phyloP scores from a whole-genome alignment of 2,113 vertebrate species.

The Pavo muticus region DNA sequence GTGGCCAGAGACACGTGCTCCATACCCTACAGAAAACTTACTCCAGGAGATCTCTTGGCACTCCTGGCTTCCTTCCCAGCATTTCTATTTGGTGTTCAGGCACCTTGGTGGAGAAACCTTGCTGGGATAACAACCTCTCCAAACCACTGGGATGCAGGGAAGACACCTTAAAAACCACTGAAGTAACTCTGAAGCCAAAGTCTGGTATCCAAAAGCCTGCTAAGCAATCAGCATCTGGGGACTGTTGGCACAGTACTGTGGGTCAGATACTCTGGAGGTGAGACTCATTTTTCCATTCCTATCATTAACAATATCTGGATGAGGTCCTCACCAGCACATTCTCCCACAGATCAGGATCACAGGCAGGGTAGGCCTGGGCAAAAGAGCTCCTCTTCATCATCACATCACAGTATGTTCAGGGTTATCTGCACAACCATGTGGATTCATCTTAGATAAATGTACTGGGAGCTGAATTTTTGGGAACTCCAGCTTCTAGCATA shows the following conservation, averaged over 20 bases:
- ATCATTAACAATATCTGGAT: not conserved
- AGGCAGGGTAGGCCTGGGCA: not conserved
- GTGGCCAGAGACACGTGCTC: not conserved
- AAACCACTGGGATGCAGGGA: not conserved
- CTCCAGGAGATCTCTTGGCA: not conserved
- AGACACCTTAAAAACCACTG: not conserved
- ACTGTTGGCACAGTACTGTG: not conserved
- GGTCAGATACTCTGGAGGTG: not conserved
- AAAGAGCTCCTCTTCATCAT: not conserved
- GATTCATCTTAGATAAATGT: not conserved
- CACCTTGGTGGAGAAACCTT: accelerated
- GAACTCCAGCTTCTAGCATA: not conserved
- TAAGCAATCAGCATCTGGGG: accelerated
- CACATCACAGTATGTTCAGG: not conserved
- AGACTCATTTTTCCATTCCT: not conserved
- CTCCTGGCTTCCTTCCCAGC: not conserved
- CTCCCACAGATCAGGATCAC: not conserved
- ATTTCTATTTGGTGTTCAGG: not conserved
- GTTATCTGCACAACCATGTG: not conserved
- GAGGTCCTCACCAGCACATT: not conserved
- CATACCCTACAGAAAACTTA: not conserved
- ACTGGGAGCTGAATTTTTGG: accelerated
- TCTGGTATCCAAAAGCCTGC: not conserved
- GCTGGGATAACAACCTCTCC: not conserved
- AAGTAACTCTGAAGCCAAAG: not conserved